Evolutionary conservation across 2,797 vertebrate genomes (phyloP), one percentile per base, ranked within the genome.

Genomic region (Sebastes aleutianus): DNA sequence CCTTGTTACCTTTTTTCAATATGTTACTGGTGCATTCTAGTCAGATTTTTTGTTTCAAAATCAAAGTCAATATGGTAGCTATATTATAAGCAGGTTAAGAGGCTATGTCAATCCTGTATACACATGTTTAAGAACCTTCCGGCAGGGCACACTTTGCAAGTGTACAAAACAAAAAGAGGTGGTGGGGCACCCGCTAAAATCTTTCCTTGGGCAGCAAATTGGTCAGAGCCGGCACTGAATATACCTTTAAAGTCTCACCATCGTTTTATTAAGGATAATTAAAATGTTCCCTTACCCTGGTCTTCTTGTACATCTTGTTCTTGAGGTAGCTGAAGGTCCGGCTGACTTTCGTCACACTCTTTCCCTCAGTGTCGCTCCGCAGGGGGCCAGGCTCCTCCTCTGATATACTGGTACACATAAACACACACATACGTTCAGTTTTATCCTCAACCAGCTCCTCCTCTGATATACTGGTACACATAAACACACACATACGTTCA

Each of bases 281-380:
- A 24, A 65, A 82, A 53, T 4, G n/a, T 54, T 66, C n/a, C 6
- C 97, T 96, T 87, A 99, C 99, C 96, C 96, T 96, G 86, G 95
- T 97, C 91, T 99, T 99, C 89, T 99, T 99, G 94, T 97, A 99
- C 98, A 99, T 99, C 95, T 99, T 99, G 94, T 95, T 99, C 95
- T 94, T 98, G 96, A 99, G 96, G 96, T 99, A 99, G 96, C 99
- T 99, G 95, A 99, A 99, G 2, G 99, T 99, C 32, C 98, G 97
- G 85, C 97, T 97, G 89, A 99, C 98, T 97, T 98, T 99, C 0
- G 98, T 99, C 65, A 80, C 96, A 56, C 94, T 92, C 93, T 97
- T 99, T 18, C 87, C 91, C 29, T 98, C 97, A 6, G 88, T 91
- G 84, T 97, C 96, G 69, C 95, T 96, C 68, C 96, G 95, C 68